These are phyloP conservation scores for Oxyscelio sp. DNA, from an alignment of 2,888 invertebrate species.

Conservation along the genomic window DNA sequence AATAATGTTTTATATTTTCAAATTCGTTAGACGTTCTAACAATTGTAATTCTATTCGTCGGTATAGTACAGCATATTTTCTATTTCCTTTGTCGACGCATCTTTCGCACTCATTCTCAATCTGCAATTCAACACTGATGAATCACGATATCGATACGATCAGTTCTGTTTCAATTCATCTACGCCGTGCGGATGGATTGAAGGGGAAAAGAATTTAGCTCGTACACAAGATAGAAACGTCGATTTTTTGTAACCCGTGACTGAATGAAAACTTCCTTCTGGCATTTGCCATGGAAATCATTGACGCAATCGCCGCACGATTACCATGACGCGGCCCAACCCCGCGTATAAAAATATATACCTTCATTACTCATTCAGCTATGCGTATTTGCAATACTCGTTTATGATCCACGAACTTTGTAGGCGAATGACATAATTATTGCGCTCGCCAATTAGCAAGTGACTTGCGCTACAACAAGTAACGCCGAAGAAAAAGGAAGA, in stretches of 20 bases:
- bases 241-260: neutral
- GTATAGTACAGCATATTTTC: conserved; percentile 79
- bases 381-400: conserved; percentile 27
- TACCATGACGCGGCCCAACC: conserved; percentile 5
- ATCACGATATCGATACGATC: conserved; percentile 75
- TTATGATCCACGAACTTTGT: neutral
- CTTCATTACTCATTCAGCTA: conserved; percentile 51
- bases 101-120: conserved; percentile 51
- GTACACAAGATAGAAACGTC: neutral
- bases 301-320: conserved; percentile 37
- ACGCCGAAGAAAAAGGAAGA: neutral
- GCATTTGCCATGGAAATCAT: conserved; percentile 20
- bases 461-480: conserved; percentile 15
- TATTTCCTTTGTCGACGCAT: conserved; percentile 67
- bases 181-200: neutral
- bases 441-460: conserved; percentile 22
- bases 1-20: too few species aligned
- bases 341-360: conserved; percentile 27
- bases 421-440: conserved; percentile 45
- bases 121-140: conserved; percentile 65
- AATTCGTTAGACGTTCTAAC: too few species aligned
- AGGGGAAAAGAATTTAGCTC: neutral
- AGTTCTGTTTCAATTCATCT: conserved; percentile 14
- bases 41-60: conserved; percentile 66
- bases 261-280: conserved; percentile 24